Evolutionary conservation across 2,888 invertebrate genomes (phyloP), one percentile per base, ranked within the genome.

Genomic region (Dyspetes luteomarginatus): DNA sequence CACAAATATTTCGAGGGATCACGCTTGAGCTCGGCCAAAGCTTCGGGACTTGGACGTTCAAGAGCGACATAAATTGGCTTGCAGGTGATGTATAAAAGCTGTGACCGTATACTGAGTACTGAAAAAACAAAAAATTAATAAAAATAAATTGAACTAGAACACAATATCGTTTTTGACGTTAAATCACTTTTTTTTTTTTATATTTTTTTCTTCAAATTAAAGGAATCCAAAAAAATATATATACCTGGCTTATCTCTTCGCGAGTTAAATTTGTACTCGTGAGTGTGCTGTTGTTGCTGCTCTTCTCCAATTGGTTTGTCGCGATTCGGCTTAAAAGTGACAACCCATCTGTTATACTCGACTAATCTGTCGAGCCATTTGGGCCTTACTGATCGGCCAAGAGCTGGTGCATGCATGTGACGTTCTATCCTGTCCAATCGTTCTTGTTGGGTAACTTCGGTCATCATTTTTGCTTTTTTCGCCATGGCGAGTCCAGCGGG

Each of bases 381-480:
- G 3, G 91, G 90, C 71, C 88, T 88, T 48, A 69, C 83, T 2
- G 88, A 85, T 69, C 68, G 79, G 2, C 62, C 81, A 15, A 93
- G 82, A 43, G 92, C 84, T 0, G 93, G 93, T 15, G 93, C 93
- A 67, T 90, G 88, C 79, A 93, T 90, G 80, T 93, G 93, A 75
- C 93, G 91, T 78, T 94, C 94, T 83, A 93, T 88, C 78, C 93
- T 92, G 48, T 94, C 94, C n/a, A 93, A 84, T 45, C 93, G 92
- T 83, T 94, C 94, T 67, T 90, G 91, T 36, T 93, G 90, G 81
- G 93, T 93, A n/a, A 92, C 93, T 81, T 91, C 89, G 3, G 90
- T 90, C 87, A 92, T 90, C 71, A 92, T 83, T 86, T 93, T 93
- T n/a, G 93, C 93, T 52, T 92, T 92, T 84, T 92, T 93, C 15